Conservation (phyloP, 2,888 invertebrate species). For the Suillia variegata region DNA sequence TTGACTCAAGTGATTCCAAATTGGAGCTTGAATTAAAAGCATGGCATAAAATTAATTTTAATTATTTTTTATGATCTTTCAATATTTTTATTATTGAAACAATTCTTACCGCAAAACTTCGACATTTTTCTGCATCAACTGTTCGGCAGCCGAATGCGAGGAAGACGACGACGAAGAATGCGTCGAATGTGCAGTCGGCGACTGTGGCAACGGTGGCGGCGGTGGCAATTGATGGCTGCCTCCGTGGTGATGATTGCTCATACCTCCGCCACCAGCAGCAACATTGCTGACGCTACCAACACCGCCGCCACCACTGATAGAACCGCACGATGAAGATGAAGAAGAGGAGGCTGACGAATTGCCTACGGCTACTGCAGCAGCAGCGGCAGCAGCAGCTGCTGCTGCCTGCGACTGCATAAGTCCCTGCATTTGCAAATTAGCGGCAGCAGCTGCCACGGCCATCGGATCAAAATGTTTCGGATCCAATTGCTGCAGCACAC, state of each 20-base stretch:
- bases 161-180: conserved; percentile 37
- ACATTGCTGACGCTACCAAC: not conserved
- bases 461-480: conserved; percentile 60
- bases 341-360: conserved; percentile 31
- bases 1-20: conserved; percentile 61
- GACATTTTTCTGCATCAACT: conserved; percentile 51
- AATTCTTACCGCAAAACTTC: conserved; percentile 51
- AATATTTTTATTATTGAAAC: not conserved
- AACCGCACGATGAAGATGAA: conserved; percentile 3
- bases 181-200: conserved; percentile 43
- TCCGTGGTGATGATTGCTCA: conserved; percentile 13
- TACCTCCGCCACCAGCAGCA: conserved; percentile 25
- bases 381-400: conserved; percentile 50
- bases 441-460: conserved; percentile 54
- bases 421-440: conserved; percentile 55
- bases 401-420: conserved; percentile 53
- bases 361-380: conserved; percentile 48
- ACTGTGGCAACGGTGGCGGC: conserved; percentile 57
- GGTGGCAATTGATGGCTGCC: conserved; percentile 44
- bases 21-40: conserved; percentile 46
- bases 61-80: not conserved
- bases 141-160: conserved; percentile 49
- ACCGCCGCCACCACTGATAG: not conserved
- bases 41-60: not conserved
- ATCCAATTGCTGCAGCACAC: conserved; percentile 64